Evolutionary conservation across 2,113 vertebrate species (phyloP), one percentile per base, ranked within the genome.

Genomic region (Neolamprologus modestus): DNA sequence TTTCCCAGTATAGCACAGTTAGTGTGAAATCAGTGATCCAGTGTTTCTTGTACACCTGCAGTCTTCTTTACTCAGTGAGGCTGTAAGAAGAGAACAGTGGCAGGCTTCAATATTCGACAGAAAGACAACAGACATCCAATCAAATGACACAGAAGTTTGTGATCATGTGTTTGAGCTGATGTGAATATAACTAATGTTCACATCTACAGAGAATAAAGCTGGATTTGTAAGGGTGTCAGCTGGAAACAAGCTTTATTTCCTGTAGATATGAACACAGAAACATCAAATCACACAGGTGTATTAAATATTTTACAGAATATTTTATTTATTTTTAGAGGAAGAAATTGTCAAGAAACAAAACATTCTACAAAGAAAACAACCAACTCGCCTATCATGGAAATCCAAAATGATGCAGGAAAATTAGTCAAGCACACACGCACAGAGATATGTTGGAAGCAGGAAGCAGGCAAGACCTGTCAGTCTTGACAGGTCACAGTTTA

Each of bases 31-130:
- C 17, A 66, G 31, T 0, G 4, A 8, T 0, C 61, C 61, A 66
- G 10, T 66, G 61, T 66, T 66, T 66, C 2, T 12, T 0, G 31
- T 66, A 66, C 10, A 66, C 0, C 31, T 66, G 61, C 0, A 66
- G 31, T 66, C 55, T 59, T 59, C 55, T 31, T 59, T 0, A 66
- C 61, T n/a, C 31, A 66, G 6, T 66, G 61, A 35, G 61, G 31
- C 31, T 35, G 6, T 66, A 0, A 66, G 0, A 66, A 35, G 17
- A 12, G 17, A 35, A 66, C 10, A 66, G 61, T 35, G 31, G 6
- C 0, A 0, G 0, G 17, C 61, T 35, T 63, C 17, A 0, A 11
- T 35, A 12, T n/a, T 66, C 1, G 9, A 0, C 0, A 66, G 61
- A 66, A 35, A 66, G 31, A 66, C 0, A 66, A 66, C 61, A 66